phyloP scores from a whole-genome alignment of 2,797 vertebrate genomes.

The Enteromius viviparus region DNA sequence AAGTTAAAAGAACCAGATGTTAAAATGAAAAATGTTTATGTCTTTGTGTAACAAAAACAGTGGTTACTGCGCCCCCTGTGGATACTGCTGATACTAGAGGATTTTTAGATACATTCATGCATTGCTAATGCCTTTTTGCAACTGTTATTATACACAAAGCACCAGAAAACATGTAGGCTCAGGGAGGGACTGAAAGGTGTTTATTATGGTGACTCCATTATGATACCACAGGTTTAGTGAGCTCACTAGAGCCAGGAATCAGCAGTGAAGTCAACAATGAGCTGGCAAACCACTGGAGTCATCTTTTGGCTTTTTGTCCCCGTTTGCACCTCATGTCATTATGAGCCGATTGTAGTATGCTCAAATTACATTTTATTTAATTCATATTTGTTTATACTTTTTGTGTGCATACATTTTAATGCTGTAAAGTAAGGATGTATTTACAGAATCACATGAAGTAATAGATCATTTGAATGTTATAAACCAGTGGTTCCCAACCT shows the following conservation, averaged over 20 bases:
- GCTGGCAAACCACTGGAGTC: background rate
- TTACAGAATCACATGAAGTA: background rate
- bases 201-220: conserved; percentile 4
- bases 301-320: background rate
- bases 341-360: background rate
- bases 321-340: background rate
- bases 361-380: background rate
- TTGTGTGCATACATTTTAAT: background rate
- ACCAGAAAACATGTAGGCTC: background rate
- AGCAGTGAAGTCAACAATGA: background rate
- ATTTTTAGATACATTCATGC: background rate
- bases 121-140: background rate
- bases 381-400: background rate
- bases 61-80: conserved; percentile 12
- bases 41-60: background rate
- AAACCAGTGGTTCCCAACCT: too few relatives aligned
- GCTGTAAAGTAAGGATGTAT: background rate
- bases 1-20: background rate
- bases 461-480: background rate
- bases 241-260: background rate
- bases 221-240: background rate
- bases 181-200: background rate
- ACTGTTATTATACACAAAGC: background rate
- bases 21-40: background rate
- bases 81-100: background rate